Percentiles rank a stretch among this genome's conserved stretches.
Conservation (phyloP, 2,113 vertebrate genomes). For the Elephas maximus region DNA sequence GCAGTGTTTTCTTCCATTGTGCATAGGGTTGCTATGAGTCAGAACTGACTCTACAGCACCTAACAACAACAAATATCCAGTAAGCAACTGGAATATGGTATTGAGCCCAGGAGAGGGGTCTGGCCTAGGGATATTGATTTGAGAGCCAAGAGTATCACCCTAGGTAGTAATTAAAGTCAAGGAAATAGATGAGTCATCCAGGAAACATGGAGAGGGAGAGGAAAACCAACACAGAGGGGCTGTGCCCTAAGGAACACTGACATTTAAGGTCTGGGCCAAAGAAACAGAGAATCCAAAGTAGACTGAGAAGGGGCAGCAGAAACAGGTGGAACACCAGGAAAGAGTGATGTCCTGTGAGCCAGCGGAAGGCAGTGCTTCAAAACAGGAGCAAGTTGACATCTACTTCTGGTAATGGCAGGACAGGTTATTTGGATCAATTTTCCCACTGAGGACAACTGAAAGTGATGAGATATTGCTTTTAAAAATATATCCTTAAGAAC, state of each 20-base stretch:
- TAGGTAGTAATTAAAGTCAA: background rate
- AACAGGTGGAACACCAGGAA: background rate
- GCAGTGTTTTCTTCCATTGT: no score
- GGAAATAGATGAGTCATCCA: background rate
- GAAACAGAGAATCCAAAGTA: background rate
- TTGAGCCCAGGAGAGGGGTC: background rate
- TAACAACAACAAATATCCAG: background rate
- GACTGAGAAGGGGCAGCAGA: background rate
- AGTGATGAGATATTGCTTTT: background rate
- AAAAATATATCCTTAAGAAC: background rate
- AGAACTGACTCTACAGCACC: no score
- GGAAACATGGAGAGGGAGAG: background rate
- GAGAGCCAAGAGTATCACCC: background rate
- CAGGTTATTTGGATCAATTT: background rate
- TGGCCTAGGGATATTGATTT: no score
- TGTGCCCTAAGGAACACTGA: background rate
- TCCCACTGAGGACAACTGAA: background rate
- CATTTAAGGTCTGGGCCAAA: background rate
- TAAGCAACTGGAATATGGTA: background rate
- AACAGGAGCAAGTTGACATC: background rate
- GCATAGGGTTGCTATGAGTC: no score
- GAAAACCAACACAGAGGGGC: background rate
- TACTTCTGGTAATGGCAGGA: background rate
- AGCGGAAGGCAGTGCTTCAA: background rate
- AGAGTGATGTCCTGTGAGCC: background rate